Evolutionary conservation across 2,797 vertebrate genomes (phyloP), one percentile per base, ranked within the genome.

Genomic region (Dallia pectoralis): DNA sequence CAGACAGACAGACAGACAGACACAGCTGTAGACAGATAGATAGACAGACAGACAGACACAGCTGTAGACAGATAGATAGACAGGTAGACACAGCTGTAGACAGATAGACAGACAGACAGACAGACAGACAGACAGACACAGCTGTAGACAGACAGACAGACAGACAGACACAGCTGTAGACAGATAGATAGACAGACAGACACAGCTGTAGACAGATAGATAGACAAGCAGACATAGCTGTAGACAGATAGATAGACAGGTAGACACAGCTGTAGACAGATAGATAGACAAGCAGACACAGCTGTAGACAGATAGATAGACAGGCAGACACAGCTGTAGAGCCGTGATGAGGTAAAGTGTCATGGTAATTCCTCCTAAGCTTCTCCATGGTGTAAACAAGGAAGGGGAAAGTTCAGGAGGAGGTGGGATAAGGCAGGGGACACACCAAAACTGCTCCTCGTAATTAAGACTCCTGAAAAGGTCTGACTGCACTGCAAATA

Each of bases 381-480:
- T 79, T 73, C 56, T 78, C 73, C 69, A 48, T 4, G 70, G 80
- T 47, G 1, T 69, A 77, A 82, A 73, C 83, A 73, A 75, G 76
- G 78, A 76, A 73, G 67, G 18, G 56, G 69, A 77, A 81, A 81
- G 75, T 32, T 51, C 44, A 30, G 18, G 44, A 30, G 5, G 67
- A 30, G 67, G 29, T 61, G 76, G 77, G 77, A 67, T 70, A 77
- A 75, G 74, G 63, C 16, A 80, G 78, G 72, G 19, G 25, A 2
- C 68, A 77, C 68, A 77, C 74, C 51, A 70, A 74, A 80, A 83
- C 74, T 8, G 7, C 40, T 76, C 77, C 78, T 76, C 80, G 87
- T 88, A 91, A 90, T 93, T 91, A 93, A 89, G 88, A 91, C 87
- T 86, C 83, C 81, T 89, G 88, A 91, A 93, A 40, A 92, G 91